Evolutionary conservation across 2,888 invertebrate species (phyloP).

Genomic region (Dicyrtomina minuta): DNA sequence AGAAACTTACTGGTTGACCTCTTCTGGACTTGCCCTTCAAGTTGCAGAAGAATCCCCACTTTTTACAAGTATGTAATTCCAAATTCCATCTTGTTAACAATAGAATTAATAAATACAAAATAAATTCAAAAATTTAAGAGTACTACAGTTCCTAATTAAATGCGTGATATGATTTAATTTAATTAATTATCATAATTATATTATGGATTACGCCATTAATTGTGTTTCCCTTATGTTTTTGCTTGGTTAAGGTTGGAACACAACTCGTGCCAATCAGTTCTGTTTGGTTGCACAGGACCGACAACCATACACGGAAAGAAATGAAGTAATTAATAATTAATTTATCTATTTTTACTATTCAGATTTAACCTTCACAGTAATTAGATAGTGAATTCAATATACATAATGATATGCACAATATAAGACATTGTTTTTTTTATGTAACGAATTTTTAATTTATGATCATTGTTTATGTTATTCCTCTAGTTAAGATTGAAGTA

Average conservation of each 20-base stretch:
- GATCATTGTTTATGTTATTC: neutral
- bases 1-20: conserved; percentile 50
- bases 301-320: conserved; percentile 21
- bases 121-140: neutral
- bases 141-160: neutral
- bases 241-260: conserved; percentile 27
- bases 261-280: conserved; percentile 13
- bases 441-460: neutral
- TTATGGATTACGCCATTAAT: too few species aligned
- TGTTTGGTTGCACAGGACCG: conserved; percentile 31
- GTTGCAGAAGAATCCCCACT: conserved; percentile 45
- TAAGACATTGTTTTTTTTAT: too few species aligned
- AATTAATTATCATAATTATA: neutral
- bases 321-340: conserved; percentile 1
- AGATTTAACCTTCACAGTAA: neutral
- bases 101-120: neutral
- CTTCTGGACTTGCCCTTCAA: conserved; percentile 42
- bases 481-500: conserved; percentile 33
- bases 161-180: too few species aligned
- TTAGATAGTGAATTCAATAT: too few species aligned
- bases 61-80: conserved; percentile 42
- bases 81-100: too few species aligned
- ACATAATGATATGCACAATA: too few species aligned
- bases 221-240: neutral
- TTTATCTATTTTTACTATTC: neutral